A percentile compares a stretch with the other conserved stretches of the same genome.
Evolutionary conservation across 2,113 vertebrate genomes (phyloP).

Genomic region (Nematolebias whitei): DNA sequence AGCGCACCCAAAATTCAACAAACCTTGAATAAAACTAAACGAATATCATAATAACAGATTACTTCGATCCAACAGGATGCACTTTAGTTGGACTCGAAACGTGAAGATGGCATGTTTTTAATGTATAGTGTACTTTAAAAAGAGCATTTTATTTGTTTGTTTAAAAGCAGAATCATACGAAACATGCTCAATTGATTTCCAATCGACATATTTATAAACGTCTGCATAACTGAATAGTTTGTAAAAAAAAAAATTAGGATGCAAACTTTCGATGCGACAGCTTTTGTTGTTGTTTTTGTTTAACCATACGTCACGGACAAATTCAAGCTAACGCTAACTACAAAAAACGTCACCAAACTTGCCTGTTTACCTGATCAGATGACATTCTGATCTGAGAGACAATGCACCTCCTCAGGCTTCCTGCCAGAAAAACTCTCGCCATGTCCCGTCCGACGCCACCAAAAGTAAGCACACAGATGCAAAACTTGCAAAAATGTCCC

Average conservation of each 20-base stretch:
- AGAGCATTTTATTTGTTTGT: not conserved
- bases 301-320: not conserved
- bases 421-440: conserved; percentile 54
- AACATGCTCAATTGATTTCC: not conserved
- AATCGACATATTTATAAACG: too few species aligned
- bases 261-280: too few species aligned
- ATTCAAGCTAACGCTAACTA: conserved; percentile 46
- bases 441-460: not conserved
- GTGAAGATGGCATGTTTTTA: too few species aligned
- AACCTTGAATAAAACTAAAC: too few species aligned
- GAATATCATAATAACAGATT: too few species aligned
- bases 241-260: too few species aligned
- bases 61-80: too few species aligned
- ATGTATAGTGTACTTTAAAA: too few species aligned
- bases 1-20: too few species aligned
- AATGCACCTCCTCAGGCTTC: conserved; percentile 55
- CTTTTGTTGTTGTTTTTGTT: not conserved
- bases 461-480: not conserved
- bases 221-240: too few species aligned
- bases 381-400: conserved; percentile 68
- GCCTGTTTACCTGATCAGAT: conserved; percentile 78
- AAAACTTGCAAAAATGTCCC: not conserved
- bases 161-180: not conserved
- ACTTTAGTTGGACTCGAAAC: too few species aligned
- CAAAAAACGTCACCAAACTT: not conserved